A percentile compares a stretch with the other conserved stretches of the same genome.
Conservation (phyloP, 2,113 vertebrate genomes). For the Malurus elegans region DNA sequence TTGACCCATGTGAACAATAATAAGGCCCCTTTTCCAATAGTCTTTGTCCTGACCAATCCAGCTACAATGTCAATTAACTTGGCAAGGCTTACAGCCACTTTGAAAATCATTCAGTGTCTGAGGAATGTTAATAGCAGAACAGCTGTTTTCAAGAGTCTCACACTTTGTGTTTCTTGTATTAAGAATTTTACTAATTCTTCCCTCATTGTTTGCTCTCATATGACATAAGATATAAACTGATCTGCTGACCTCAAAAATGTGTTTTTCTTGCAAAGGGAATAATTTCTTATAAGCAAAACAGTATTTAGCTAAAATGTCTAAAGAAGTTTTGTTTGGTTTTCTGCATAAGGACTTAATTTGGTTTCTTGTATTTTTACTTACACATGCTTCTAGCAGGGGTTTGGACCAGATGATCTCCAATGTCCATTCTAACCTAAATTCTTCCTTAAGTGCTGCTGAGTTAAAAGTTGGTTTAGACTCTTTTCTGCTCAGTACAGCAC, state of each 20-base stretch:
- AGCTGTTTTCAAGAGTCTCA: constrained; percentile 55
- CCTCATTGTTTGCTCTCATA: constrained; percentile 49
- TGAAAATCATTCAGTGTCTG: constrained; percentile 12
- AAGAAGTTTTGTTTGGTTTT: not conserved
- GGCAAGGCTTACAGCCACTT: constrained; percentile 38
- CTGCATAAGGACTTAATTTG: constrained; percentile 23
- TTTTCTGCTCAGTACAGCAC: not conserved
- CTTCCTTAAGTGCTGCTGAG: not conserved
- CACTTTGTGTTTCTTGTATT: constrained; percentile 36
- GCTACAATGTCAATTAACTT: constrained; percentile 51
- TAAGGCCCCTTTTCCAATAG: constrained; percentile 19
- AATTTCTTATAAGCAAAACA: constrained; percentile 31
- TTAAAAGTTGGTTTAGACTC: not conserved
- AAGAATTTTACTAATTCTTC: constrained; percentile 50
- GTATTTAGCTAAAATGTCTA: not conserved
- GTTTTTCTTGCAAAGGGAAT: constrained; percentile 13
- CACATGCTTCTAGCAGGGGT: not conserved
- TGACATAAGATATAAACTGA: constrained; percentile 46
- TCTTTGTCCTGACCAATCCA: constrained; percentile 6
- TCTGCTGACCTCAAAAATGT: constrained; percentile 51
- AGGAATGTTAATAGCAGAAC: constrained; percentile 51
- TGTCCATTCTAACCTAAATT: not conserved
- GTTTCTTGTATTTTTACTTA: constrained; percentile 9
- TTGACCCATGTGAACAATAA: constrained; percentile 30
- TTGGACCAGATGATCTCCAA: not conserved